Percentiles rank a stretch among this genome's conserved stretches.
Evolutionary conservation across 2,113 vertebrate species (phyloP).

Genomic region (Pandion haliaetus): DNA sequence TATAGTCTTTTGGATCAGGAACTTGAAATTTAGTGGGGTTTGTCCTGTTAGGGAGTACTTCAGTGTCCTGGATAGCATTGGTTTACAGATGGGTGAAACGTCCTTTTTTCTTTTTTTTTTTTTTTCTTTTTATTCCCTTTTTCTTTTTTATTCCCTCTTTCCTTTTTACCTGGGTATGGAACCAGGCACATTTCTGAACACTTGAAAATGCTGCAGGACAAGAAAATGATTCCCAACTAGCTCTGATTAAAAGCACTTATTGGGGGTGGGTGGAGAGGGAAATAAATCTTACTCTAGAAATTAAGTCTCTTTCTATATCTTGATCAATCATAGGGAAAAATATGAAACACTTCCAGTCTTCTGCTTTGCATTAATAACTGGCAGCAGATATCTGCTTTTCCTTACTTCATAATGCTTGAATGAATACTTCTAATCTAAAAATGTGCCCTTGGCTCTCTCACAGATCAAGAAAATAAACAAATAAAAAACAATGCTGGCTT

Average conservation of each 20-base stretch:
- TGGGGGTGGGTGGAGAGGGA: neutral
- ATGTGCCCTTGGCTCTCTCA: neutral
- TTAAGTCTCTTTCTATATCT: neutral
- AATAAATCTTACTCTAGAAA: neutral
- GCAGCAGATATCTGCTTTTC: neutral
- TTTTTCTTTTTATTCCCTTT: neutral
- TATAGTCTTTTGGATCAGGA: neutral
- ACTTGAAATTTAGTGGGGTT: neutral
- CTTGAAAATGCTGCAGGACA: neutral
- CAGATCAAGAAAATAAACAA: neutral
- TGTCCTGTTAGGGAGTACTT: neutral
- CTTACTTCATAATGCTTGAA: neutral
- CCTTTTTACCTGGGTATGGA: neutral
- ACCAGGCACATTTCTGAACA: neutral
- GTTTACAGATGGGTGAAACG: neutral
- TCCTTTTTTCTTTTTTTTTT: neutral
- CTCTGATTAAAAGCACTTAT: neutral
- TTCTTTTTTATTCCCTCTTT: neutral
- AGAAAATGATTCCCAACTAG: neutral
- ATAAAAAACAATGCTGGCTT: neutral
- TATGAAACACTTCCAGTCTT: neutral
- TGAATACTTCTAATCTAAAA: neutral
- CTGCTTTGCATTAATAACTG: slow-evolving; percentile 4
- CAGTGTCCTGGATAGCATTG: neutral
- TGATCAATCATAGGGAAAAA: neutral